phyloP scores from a whole-genome alignment of 2,888 invertebrate species.

The Elmis aenea region DNA sequence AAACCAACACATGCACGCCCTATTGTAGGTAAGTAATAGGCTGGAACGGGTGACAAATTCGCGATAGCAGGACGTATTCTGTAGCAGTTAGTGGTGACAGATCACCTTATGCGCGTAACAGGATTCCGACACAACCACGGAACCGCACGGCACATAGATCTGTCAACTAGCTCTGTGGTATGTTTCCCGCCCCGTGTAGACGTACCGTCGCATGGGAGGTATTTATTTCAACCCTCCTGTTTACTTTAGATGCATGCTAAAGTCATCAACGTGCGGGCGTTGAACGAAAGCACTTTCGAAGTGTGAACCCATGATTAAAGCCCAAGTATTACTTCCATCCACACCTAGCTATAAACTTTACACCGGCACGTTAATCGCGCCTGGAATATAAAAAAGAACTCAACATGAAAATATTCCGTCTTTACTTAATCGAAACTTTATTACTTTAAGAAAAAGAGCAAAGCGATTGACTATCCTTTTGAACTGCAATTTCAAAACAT shows the following conservation, averaged over 20 bases:
- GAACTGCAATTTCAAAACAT: no score
- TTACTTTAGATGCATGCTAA: constrained; percentile 33
- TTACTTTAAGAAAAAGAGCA: no score
- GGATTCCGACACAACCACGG: constrained; percentile 32
- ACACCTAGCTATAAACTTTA: no score
- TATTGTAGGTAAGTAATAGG: constrained; percentile 24
- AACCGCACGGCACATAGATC: constrained; percentile 38
- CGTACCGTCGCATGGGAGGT: constrained; percentile 27
- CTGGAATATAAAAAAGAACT: no score
- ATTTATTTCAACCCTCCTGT: constrained; percentile 34
- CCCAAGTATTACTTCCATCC: neutral
- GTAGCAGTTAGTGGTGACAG: constrained; percentile 40
- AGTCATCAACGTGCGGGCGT: constrained; percentile 23
- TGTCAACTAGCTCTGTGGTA: constrained; percentile 31
- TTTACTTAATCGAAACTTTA: no score
- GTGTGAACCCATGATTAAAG: constrained; percentile 16
- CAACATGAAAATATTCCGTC: no score
- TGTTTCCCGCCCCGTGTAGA: constrained; percentile 23
- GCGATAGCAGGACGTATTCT: constrained; percentile 35
- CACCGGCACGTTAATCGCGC: no score
- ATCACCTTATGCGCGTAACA: constrained; percentile 38
- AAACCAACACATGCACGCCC: constrained; percentile 13
- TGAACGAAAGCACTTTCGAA: constrained; percentile 21
- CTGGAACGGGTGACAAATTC: constrained; percentile 31
- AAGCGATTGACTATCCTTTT: no score